Evolutionary conservation across 2,888 invertebrate species (phyloP), one percentile per base, ranked within the genome.

Genomic region (Trilocha varians): DNA sequence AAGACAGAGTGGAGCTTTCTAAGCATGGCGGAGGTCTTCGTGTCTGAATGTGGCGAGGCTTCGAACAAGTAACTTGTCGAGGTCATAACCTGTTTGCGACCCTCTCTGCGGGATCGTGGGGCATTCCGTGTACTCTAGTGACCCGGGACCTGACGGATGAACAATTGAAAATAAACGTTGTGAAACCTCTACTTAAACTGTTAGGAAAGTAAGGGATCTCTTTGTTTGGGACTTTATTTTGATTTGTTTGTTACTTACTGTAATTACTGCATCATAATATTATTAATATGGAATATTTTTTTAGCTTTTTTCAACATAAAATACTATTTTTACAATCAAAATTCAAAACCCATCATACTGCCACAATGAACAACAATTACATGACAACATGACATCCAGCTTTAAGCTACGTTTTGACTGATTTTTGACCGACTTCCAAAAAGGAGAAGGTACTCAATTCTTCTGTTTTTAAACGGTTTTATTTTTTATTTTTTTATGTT

Each of bases 61-160:
- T 74, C 73, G 73, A 77, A 74, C 82, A 72, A 83, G 82, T 79
- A 78, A 82, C 79, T 84, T 78, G 83, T 80, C 79, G 82, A 78
- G 84, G 84, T 84, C 84, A 84, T 82, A 84, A 83, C 84, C 84
- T 84, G 84, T 83, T 83, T 80, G 80, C 79, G 84, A 83, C 84
- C 84, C 78, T 78, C 80, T 74, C 79, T 73, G 62, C 66, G 77
- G 76, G 77, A 75, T 69, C 71, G 67, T 68, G 59, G 62, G 62
- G 62, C 67, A 68, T 65, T 61, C 58, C 60, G 64, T 70, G 78
- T 78, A 73, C 77, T 76, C 73, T 65, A 76, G 66, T 79, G 75
- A 78, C 80, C 78, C 70, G 70, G 60, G 62, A 55, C 57, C 51
- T 51, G 53, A 56, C 58, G 61, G 55, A 62, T 54, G 57, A 68